Conservation (phyloP, 2,888 invertebrate species). For the Xanthorhoe designata region DNA sequence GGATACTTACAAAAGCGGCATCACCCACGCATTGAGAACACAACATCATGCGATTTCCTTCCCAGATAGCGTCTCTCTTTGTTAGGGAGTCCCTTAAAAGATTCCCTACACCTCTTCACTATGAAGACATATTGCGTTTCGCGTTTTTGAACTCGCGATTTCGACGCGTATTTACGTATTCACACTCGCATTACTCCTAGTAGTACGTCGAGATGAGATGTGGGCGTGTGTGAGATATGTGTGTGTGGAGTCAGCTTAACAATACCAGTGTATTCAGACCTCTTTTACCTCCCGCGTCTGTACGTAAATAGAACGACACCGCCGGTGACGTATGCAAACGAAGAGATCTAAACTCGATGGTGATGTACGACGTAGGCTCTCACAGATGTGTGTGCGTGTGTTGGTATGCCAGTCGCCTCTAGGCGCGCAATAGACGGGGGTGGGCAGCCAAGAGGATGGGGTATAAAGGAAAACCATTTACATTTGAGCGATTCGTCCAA, state of each 20-base stretch:
- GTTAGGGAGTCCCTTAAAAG: slow-evolving; percentile 74
- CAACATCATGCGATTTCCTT: slow-evolving; percentile 72
- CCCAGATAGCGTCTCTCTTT: slow-evolving; percentile 72
- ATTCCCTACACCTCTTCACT: slow-evolving; percentile 76
- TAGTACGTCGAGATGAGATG: slow-evolving; percentile 80
- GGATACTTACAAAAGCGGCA: slow-evolving; percentile 38
- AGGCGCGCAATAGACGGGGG: slow-evolving; percentile 84
- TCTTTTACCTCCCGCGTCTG: slow-evolving; percentile 53
- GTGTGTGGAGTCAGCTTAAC: slow-evolving; percentile 75
- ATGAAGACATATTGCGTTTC: slow-evolving; percentile 85
- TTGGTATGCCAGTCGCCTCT: slow-evolving; percentile 84
- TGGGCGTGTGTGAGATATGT: slow-evolving; percentile 68
- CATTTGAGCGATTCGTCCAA: slow-evolving; percentile 87
- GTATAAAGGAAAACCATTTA: slow-evolving; percentile 87
- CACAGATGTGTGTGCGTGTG: slow-evolving; percentile 76
- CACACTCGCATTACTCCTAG: slow-evolving; percentile 83
- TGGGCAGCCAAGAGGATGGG: slow-evolving; percentile 83
- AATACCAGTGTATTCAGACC: slow-evolving; percentile 69
- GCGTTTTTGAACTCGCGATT: slow-evolving; percentile 84
- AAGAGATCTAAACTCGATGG: slow-evolving; percentile 71
- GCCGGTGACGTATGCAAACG: slow-evolving; percentile 76
- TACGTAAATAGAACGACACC: slow-evolving; percentile 66
- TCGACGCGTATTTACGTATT: slow-evolving; percentile 84
- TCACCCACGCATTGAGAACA: slow-evolving; percentile 57
- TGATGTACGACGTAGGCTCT: slow-evolving; percentile 77